Conservation (phyloP, 2,888 invertebrate genomes). For the Eupithecia vulgata region DNA sequence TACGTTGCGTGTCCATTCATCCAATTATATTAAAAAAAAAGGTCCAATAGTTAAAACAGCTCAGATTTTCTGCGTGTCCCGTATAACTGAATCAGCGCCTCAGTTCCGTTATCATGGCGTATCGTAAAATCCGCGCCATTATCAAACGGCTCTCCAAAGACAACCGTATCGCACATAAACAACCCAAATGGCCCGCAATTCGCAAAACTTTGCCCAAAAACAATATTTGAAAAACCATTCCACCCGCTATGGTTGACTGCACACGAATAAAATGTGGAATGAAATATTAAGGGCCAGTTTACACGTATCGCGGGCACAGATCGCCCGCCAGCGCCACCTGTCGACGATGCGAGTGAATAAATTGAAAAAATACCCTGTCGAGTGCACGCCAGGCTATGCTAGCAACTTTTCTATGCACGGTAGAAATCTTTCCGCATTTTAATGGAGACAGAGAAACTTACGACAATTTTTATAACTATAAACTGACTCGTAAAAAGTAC, state of each 20-base stretch:
- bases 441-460: neutral
- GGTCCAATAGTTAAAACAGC: neutral
- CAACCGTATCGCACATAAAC: conserved; percentile 5
- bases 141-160: conserved; percentile 12
- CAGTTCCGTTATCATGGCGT: neutral
- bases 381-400: conserved; percentile 47
- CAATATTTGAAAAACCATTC: conserved; percentile 51
- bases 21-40: neutral
- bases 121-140: conserved; percentile 11
- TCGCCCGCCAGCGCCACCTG: conserved; percentile 72
- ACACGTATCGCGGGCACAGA: conserved; percentile 68
- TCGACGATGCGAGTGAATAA: conserved; percentile 70
- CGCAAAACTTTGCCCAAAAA: conserved; percentile 44
- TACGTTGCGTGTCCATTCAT: neutral
- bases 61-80: neutral
- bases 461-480: neutral
- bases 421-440: neutral
- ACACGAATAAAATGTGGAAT: conserved; percentile 68
- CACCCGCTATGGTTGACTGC: conserved; percentile 54
- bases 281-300: conserved; percentile 72
- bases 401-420: conserved; percentile 12
- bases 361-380: conserved; percentile 55
- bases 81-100: neutral
- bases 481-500: no score
- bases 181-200: conserved; percentile 30